phyloP scores from a whole-genome alignment of 2,888 invertebrate genomes.

The Standfussiana lucernea region DNA sequence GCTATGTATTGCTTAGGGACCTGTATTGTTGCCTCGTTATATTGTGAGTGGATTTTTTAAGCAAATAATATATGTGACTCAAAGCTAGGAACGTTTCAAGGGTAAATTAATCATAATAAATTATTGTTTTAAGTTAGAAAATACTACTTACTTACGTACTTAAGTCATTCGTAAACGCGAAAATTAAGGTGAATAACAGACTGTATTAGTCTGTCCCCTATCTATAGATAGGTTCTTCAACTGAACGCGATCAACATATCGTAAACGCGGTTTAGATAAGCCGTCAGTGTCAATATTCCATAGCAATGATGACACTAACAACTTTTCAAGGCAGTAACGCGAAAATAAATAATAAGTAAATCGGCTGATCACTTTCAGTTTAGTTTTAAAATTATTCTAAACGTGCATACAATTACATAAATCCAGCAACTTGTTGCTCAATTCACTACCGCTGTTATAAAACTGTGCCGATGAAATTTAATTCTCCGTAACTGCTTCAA shows the following conservation, averaged over 20 bases:
- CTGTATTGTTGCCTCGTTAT: conserved; percentile 24
- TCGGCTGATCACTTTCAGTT: not conserved
- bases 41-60: not conserved
- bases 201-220: not conserved
- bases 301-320: not conserved
- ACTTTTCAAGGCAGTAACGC: not conserved
- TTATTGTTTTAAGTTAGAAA: not conserved
- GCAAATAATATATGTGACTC: not conserved
- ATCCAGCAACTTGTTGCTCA: conserved; percentile 35
- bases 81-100: not conserved
- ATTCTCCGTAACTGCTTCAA: conserved; percentile 62
- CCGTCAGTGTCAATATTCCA: not conserved
- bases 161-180: not conserved
- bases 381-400: not conserved
- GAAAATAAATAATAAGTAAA: too few relatives aligned
- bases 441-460: conserved; percentile 30
- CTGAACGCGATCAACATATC: not conserved
- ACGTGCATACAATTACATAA: conserved; percentile 4
- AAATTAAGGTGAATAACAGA: not conserved
- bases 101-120: not conserved
- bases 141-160: too few relatives aligned
- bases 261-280: not conserved
- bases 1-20: conserved; percentile 42
- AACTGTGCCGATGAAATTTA: conserved; percentile 51
- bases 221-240: not conserved